Evolutionary conservation across 2,797 vertebrate genomes (phyloP), one percentile per base, ranked within the genome.

Genomic region (Anableps anableps): DNA sequence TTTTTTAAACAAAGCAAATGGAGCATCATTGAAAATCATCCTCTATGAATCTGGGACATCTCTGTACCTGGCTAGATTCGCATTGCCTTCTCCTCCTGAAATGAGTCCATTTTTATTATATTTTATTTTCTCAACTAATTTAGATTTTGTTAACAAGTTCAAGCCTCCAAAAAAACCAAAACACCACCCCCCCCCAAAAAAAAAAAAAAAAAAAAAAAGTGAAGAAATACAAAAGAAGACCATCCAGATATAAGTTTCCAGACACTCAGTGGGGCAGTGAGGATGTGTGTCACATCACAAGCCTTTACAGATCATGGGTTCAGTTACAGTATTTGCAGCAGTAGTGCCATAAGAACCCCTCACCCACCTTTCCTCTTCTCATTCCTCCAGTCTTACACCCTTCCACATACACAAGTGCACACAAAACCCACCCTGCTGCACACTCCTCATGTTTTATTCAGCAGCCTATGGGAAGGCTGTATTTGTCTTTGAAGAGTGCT

Each of bases 371-470:
- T 43, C 43, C 72, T 11, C 17, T 76, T 64, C 23, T 48, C 38
- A 77, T 55, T 68, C 73, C 68, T 50, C 60, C 45, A 72, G 50
- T 77, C 51, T 73, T 48, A 53, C 77, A 78, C 75, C 58, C 26
- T 73, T 72, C 62, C 70, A 70, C 66, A 83, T 72, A 82, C 80
- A 80, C 76, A 80, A 75, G 79, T 72, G 74, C 78, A 72, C 72
- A 78, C 78, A 80, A 70, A 83, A 74, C 80, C 80, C 81, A 87
- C 78, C 83, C 82, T 74, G 80, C 87, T 80, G 81, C 93, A 91
- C 93, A 83, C 66, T 36, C 83, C 90, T 95, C 89, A 96, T 96
- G 94, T 96, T 95, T 95, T 95, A 96, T 95, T 95, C 95, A 96
- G 85, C 66, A 91, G 83, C 86, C 88, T 83, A 91, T 90, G 92